Conservation (phyloP, 2,797 vertebrate species). For the Sebastes baramenuke region DNA sequence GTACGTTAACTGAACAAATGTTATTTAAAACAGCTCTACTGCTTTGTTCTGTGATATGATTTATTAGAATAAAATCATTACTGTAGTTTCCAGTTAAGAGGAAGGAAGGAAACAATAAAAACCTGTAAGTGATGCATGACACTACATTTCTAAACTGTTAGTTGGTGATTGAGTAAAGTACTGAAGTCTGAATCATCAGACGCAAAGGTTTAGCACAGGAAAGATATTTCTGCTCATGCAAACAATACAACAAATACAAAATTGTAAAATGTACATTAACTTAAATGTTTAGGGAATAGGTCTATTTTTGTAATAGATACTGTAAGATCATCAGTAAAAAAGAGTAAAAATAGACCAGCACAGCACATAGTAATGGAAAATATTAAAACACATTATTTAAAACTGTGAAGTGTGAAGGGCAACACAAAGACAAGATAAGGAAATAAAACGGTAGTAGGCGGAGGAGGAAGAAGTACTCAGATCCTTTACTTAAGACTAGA, state of each 20-base stretch:
- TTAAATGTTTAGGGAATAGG: not conserved
- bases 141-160: not conserved
- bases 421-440: not conserved
- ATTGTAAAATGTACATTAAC: not conserved
- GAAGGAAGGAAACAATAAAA: not conserved
- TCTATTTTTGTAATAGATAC: not conserved
- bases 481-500: too few relatives aligned
- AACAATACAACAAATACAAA: not conserved
- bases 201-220: not conserved
- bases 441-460: not conserved
- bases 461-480: not conserved
- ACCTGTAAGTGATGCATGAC: slow-evolving; percentile 29
- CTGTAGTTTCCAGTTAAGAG: not conserved
- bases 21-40: not conserved
- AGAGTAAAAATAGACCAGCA: not conserved
- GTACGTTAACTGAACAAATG: not conserved
- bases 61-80: not conserved
- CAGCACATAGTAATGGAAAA: not conserved
- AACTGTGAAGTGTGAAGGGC: not conserved
- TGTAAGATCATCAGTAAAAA: not conserved
- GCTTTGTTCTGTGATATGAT: not conserved
- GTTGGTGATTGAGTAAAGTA: not conserved
- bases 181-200: not conserved
- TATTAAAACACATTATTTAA: not conserved
- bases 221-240: not conserved